Percentiles rank a stretch among this genome's conserved stretches.
phyloP scores from a whole-genome alignment of 2,888 invertebrate species.

The Anagyrus pseudococci region DNA sequence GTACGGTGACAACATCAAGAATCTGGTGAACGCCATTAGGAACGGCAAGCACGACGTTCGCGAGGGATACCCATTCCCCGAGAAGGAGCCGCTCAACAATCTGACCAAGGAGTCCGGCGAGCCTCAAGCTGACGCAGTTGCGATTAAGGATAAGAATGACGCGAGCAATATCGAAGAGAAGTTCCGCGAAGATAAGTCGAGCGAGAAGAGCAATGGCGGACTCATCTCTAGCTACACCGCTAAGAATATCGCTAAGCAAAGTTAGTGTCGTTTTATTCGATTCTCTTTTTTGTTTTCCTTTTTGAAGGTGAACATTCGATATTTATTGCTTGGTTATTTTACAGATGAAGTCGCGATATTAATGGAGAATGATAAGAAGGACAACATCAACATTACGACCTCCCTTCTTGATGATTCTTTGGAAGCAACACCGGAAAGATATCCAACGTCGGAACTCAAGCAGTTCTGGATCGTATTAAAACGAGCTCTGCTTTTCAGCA shows the following conservation, averaged over 20 bases:
- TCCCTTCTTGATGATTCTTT: constrained; percentile 70
- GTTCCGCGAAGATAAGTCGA: constrained; percentile 49
- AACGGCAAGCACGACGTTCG: constrained; percentile 85
- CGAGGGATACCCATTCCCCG: constrained; percentile 74
- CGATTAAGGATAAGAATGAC: constrained; percentile 55
- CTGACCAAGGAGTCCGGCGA: constrained; percentile 41
- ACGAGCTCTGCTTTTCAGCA: constrained; percentile 82
- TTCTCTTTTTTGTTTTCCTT: not conserved
- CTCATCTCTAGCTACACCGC: constrained; percentile 51
- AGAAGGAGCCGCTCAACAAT: constrained; percentile 65
- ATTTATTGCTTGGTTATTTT: constrained; percentile 1
- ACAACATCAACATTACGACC: constrained; percentile 75
- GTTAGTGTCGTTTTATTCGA: constrained; percentile 40
- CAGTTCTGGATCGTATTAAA: constrained; percentile 91
- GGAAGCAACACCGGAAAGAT: constrained; percentile 72
- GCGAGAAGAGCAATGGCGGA: constrained; percentile 47
- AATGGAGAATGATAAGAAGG: constrained; percentile 73
- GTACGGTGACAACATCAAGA: constrained; percentile 89
- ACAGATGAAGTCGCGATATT: constrained; percentile 67
- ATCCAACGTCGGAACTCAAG: constrained; percentile 81
- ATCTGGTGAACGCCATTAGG: constrained; percentile 83
- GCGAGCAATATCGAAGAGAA: constrained; percentile 55
- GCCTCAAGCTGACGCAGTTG: not conserved
- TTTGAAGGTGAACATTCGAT: not conserved
- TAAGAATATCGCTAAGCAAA: constrained; percentile 56